phyloP scores from a whole-genome alignment of 2,888 invertebrate genomes.

The Sylvicola cinctus region DNA sequence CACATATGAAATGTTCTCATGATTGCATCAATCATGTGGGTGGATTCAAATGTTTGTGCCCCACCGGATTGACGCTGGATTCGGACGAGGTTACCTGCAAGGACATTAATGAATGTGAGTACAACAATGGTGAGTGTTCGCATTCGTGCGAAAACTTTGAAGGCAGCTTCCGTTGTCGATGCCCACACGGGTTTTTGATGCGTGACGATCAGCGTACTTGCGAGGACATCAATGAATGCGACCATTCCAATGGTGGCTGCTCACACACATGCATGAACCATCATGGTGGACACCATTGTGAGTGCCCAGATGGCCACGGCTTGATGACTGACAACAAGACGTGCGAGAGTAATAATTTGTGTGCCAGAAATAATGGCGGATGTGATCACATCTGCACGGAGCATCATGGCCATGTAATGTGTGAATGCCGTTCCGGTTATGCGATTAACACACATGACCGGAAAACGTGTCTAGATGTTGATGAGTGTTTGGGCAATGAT shows the following conservation, averaged over 20 bases:
- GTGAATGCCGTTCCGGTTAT: constrained; percentile 27
- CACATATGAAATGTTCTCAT: constrained; percentile 27
- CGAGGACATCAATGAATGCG: constrained; percentile 26
- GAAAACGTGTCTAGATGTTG: constrained; percentile 25
- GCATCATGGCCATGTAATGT: constrained; percentile 9
- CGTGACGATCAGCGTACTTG: constrained; percentile 18
- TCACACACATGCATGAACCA: constrained; percentile 22
- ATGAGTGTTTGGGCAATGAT: constrained; percentile 23
- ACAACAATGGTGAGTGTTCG: constrained; percentile 28
- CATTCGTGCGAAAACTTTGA: constrained; percentile 31
- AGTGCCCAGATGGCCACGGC: constrained; percentile 23
- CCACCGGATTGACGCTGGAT: constrained; percentile 16
- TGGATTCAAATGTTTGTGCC: constrained; percentile 24
- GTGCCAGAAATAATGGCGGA: constrained; percentile 28
- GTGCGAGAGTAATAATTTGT: constrained; percentile 26
- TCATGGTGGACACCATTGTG: constrained; percentile 31
- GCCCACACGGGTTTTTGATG: constrained; percentile 23
- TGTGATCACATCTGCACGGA: constrained; percentile 28
- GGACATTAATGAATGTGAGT: constrained; percentile 14
- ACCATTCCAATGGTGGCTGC: constrained; percentile 16
- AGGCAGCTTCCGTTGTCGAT: constrained; percentile 31
- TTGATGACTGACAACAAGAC: constrained; percentile 12
- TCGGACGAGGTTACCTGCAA: constrained; percentile 9
- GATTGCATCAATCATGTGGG: constrained; percentile 25
- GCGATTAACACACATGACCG: constrained; percentile 12